Percentiles rank a stretch among this genome's conserved stretches.
Conservation (phyloP, 1,140 invertebrate genomes). For the Elysia chlorotica region DNA sequence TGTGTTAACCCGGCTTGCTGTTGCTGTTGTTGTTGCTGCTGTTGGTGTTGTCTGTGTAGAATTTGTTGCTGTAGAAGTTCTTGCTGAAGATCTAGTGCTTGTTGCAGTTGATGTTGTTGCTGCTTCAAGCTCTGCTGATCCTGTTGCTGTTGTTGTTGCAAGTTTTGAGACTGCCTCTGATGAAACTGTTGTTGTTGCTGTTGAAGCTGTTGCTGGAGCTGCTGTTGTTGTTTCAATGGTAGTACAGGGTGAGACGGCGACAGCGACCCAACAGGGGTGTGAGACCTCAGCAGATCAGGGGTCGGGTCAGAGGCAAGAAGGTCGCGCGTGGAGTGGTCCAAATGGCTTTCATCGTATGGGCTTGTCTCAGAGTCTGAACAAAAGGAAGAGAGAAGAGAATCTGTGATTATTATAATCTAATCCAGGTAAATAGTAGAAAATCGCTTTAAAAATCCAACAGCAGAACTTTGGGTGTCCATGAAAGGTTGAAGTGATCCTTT, state of each 20-base stretch:
- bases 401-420: not conserved
- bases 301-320: not conserved
- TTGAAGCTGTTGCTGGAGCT: not conserved
- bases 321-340: constrained; percentile 1
- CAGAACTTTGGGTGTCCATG: not conserved
- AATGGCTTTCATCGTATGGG: not conserved
- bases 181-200: not conserved
- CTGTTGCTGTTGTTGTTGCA: not conserved
- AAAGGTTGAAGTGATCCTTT: not conserved
- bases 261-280: too few relatives aligned
- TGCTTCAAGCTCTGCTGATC: not conserved
- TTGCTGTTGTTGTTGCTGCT: not conserved
- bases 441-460: not conserved
- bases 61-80: not conserved
- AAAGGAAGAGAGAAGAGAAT: not conserved
- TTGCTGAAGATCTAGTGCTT: not conserved
- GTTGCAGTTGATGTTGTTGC: not conserved
- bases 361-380: not conserved
- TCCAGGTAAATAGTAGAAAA: too few relatives aligned
- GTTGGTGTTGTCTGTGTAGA: not conserved
- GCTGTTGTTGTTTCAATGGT: not conserved
- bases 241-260: not conserved
- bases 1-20: not conserved
- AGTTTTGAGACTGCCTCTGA: not conserved
- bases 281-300: too few relatives aligned